A percentile compares a stretch with the other conserved stretches of the same genome.
Evolutionary conservation across 2,888 invertebrate species (phyloP).

Genomic region (Sepiola atlantica): DNA sequence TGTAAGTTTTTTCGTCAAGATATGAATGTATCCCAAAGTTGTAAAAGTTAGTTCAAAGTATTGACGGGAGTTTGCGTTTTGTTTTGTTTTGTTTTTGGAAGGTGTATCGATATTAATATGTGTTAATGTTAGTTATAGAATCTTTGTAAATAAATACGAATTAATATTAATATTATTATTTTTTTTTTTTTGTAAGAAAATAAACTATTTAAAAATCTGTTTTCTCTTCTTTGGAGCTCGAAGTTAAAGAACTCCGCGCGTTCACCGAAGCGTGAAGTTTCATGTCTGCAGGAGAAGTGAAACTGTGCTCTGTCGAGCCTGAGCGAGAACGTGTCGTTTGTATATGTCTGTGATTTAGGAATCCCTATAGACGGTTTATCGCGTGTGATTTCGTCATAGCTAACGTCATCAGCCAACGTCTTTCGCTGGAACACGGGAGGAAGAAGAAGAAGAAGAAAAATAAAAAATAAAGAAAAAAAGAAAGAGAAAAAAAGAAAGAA

Average conservation of each 20-base stretch:
- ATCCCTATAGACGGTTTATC: background rate
- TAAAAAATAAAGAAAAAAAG: too few species aligned
- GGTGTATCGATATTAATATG: background rate
- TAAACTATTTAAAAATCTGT: background rate
- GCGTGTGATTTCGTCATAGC: slow-evolving; percentile 15
- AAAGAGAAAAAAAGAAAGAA: too few species aligned
- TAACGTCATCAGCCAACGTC: background rate
- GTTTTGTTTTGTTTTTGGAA: background rate
- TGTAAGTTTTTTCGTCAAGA: background rate
- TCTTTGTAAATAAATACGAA: background rate
- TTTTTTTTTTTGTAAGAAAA: too few species aligned
- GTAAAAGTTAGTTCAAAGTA: background rate
- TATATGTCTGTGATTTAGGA: background rate
- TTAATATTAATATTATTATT: too few species aligned
- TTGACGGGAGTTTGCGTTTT: background rate
- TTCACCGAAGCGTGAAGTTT: background rate
- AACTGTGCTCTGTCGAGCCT: background rate
- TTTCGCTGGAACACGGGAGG: background rate
- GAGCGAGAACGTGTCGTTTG: background rate
- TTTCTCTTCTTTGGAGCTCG: background rate
- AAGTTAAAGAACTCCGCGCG: background rate
- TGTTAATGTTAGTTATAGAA: background rate
- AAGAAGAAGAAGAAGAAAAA: too few species aligned
- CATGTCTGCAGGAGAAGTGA: background rate
- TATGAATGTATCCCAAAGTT: background rate